A percentile compares a stretch with the other conserved stretches of the same genome.
Conservation (phyloP, 2,888 invertebrate genomes). For the Drosophila stalkeri region DNA sequence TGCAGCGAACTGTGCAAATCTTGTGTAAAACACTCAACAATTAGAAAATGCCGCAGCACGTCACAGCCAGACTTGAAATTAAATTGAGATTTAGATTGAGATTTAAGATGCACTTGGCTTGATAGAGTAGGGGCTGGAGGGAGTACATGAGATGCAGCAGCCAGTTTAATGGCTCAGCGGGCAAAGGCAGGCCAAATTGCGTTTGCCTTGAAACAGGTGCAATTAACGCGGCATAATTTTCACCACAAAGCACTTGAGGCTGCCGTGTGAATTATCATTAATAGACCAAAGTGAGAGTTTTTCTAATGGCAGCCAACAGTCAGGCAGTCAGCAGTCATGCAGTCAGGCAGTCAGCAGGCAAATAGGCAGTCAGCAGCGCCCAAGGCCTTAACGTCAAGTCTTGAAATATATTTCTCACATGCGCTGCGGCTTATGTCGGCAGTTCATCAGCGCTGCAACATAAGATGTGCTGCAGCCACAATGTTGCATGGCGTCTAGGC, state of each 20-base stretch:
- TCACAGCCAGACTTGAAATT: constrained; percentile 57
- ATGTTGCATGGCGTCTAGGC: constrained; percentile 32
- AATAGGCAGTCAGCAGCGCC: constrained; percentile 17
- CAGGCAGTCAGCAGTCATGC: constrained; percentile 9
- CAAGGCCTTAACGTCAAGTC: constrained; percentile 39
- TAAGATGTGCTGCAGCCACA: constrained; percentile 31
- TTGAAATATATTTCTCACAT: constrained; percentile 27
- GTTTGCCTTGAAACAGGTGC: constrained; percentile 61
- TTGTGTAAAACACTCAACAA: constrained; percentile 43
- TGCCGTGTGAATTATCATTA: constrained; percentile 77
- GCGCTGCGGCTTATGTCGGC: constrained; percentile 34
- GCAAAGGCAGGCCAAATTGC: constrained; percentile 60
- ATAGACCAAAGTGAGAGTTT: constrained; percentile 72
- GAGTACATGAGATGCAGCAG: constrained; percentile 6
- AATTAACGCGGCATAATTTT: constrained; percentile 74
- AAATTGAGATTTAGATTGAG: constrained; percentile 14
- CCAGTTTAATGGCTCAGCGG: constrained; percentile 62
- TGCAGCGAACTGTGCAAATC: constrained; percentile 63
- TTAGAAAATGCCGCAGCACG: constrained; percentile 63
- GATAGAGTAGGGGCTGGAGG: background rate
- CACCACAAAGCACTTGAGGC: constrained; percentile 59
- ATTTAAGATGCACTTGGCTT: constrained; percentile 5
- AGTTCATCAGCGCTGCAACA: constrained; percentile 43
- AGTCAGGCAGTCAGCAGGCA: background rate
- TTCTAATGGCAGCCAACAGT: constrained; percentile 19